A percentile compares a stretch with the other conserved stretches of the same genome.
These are phyloP conservation scores for Sebastes paucispinis DNA, from an alignment of 2,797 vertebrate genomes.

Conservation along the genomic window DNA sequence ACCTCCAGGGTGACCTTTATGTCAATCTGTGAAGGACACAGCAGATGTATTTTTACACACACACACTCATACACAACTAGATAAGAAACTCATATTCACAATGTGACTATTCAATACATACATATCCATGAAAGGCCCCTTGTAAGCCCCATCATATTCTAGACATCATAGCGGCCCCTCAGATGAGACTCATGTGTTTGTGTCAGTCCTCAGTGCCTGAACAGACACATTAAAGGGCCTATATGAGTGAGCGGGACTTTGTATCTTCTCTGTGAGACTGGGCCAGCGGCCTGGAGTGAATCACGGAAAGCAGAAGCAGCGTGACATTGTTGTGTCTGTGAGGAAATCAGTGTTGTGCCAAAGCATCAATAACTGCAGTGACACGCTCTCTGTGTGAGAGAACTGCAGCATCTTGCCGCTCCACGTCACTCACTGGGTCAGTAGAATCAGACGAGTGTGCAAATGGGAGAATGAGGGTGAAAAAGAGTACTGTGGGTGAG, in stretches of 20 bases:
- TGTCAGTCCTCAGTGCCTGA: neutral
- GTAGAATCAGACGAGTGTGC: conserved; percentile 38
- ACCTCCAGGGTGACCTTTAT: neutral
- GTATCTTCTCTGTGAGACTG: conserved; percentile 15
- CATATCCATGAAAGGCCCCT: neutral
- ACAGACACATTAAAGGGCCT: conserved; percentile 13
- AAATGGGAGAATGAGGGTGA: conserved; percentile 8
- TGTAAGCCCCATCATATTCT: neutral
- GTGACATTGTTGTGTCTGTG: conserved; percentile 55
- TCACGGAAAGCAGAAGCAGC: conserved; percentile 21
- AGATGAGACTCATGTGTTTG: neutral
- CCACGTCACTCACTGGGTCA: conserved; percentile 41
- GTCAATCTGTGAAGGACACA: neutral
- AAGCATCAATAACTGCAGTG: conserved; percentile 44
- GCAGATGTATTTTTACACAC: neutral
- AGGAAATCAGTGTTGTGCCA: conserved; percentile 44
- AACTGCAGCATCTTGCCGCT: conserved; percentile 63
- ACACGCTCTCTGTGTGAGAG: conserved; percentile 54
- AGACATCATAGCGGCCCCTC: neutral
- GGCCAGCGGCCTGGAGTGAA: conserved; percentile 41
- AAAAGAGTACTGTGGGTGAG: conserved; percentile 10
- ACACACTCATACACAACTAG: neutral
- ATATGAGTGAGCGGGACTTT: conserved; percentile 18
- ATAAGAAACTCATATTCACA: neutral
- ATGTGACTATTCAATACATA: neutral